Percentiles rank a stretch among this genome's conserved stretches.
Evolutionary conservation across 2,113 vertebrate genomes (phyloP).

Genomic region (Cololabis saira): DNA sequence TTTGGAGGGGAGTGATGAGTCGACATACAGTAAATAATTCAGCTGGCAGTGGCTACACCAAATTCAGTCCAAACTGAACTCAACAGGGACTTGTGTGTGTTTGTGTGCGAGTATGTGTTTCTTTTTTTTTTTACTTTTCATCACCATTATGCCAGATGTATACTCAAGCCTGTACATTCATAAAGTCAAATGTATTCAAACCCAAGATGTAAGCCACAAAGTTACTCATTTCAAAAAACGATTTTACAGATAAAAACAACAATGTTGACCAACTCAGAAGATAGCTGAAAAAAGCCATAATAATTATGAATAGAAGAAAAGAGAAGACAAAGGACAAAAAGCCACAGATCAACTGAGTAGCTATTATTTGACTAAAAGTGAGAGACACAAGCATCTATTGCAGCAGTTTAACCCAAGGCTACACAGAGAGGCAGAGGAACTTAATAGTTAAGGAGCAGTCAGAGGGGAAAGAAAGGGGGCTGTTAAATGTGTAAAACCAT

Average conservation of each 20-base stretch:
- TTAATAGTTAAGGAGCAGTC: slow-evolving; percentile 1
- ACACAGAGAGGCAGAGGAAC: background rate
- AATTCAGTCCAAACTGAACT: slow-evolving; percentile 9
- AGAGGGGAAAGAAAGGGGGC: background rate
- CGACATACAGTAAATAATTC: background rate
- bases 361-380: too few relatives aligned
- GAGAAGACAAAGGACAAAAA: too few relatives aligned
- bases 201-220: background rate
- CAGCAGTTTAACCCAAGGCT: slow-evolving; percentile 11
- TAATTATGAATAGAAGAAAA: too few relatives aligned
- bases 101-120: too few relatives aligned
- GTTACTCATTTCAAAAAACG: slow-evolving; percentile 38
- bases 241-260: slow-evolving; percentile 58
- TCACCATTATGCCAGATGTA: background rate
- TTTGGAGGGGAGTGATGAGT: background rate
- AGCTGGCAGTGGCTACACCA: background rate
- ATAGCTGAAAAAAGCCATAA: too few relatives aligned
- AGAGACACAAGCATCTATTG: background rate
- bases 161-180: slow-evolving; percentile 4
- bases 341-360: too few relatives aligned
- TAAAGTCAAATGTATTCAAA: slow-evolving; percentile 10
- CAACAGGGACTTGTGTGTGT: background rate
- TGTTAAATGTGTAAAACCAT: slow-evolving; percentile 31
- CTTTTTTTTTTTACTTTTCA: background rate
- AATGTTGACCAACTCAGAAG: too few relatives aligned